Evolutionary conservation across 2,888 invertebrate species (phyloP).

Genomic region (Bugulina stolonifera): DNA sequence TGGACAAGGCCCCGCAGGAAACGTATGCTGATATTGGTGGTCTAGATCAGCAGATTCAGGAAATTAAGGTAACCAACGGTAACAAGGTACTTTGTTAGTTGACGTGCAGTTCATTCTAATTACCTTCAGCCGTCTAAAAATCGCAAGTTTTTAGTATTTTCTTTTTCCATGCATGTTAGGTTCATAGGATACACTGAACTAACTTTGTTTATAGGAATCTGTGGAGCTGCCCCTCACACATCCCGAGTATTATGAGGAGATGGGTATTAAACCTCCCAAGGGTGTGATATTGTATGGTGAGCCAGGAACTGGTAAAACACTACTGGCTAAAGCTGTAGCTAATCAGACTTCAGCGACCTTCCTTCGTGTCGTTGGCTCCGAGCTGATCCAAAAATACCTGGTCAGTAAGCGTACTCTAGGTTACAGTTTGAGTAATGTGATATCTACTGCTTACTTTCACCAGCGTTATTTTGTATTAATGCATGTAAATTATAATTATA

Average conservation of each 20-base stretch:
- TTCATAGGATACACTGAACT: too few species aligned
- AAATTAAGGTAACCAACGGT: conserved; percentile 76
- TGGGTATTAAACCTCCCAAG: conserved; percentile 99
- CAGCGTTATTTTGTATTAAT: too few species aligned
- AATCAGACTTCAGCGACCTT: conserved; percentile 99
- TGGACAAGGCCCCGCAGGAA: conserved; percentile 98
- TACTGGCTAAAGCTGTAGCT: conserved; percentile 96
- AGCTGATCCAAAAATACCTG: conserved; percentile 96
- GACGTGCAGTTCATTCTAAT: too few species aligned
- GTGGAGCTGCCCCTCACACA: conserved; percentile 97
- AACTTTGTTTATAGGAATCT: conserved; percentile 71
- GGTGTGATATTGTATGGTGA: conserved; percentile 97
- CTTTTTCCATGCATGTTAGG: too few species aligned
- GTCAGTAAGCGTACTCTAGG: too few species aligned
- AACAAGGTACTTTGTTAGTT: too few species aligned
- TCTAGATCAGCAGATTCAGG: conserved; percentile 92
- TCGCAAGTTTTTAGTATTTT: neutral
- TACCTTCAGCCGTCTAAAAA: neutral
- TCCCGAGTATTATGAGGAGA: conserved; percentile 99
- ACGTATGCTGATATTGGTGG: conserved; percentile 99
- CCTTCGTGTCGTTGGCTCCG: conserved; percentile 96
- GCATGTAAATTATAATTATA: too few species aligned
- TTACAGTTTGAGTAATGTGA: too few species aligned
- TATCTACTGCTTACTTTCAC: too few species aligned
- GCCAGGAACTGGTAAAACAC: conserved; percentile 95